Percentiles rank a stretch among this genome's conserved stretches.
Conservation (phyloP, 2,888 invertebrate species). For the Peribatodes rhomboidaria region DNA sequence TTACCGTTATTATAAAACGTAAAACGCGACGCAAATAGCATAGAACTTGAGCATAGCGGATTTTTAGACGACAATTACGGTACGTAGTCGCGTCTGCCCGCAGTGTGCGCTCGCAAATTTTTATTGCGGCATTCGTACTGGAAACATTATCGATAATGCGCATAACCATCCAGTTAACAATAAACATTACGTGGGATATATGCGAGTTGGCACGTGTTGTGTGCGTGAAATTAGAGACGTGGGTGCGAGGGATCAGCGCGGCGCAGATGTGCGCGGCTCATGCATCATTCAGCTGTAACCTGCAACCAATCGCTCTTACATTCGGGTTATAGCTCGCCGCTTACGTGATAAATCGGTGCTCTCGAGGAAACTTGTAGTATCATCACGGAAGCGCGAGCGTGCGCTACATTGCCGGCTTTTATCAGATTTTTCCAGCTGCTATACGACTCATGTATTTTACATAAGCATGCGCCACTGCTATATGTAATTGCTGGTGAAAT, state of each 20-base stretch:
- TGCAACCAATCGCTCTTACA: slow-evolving; percentile 72
- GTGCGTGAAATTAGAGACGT: slow-evolving; percentile 64
- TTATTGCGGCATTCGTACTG: slow-evolving; percentile 57
- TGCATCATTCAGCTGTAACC: slow-evolving; percentile 70
- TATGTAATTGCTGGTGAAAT: slow-evolving; percentile 60
- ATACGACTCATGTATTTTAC: slow-evolving; percentile 69
- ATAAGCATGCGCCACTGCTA: slow-evolving; percentile 58
- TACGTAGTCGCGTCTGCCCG: slow-evolving; percentile 48
- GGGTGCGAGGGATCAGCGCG: slow-evolving; percentile 13
- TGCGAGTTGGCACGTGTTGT: slow-evolving; percentile 58
- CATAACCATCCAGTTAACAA: slow-evolving; percentile 45
- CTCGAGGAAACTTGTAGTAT: slow-evolving; percentile 68
- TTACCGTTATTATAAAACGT: slow-evolving; percentile 69
- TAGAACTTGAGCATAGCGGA: slow-evolving; percentile 53
- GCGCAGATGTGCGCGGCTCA: slow-evolving; percentile 53
- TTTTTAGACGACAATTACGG: slow-evolving; percentile 68
- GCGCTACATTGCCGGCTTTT: slow-evolving; percentile 65
- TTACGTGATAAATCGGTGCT: slow-evolving; percentile 67
- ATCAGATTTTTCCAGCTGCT: slow-evolving; percentile 70
- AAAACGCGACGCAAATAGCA: slow-evolving; percentile 59
- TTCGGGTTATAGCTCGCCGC: slow-evolving; percentile 62
- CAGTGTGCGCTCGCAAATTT: slow-evolving; percentile 64
- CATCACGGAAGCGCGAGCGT: slow-evolving; percentile 62
- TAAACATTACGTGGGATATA: slow-evolving; percentile 43
- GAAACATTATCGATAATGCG: slow-evolving; percentile 48